Conservation (phyloP, 2,888 invertebrate species). For the Schrankia costaestrigalis region DNA sequence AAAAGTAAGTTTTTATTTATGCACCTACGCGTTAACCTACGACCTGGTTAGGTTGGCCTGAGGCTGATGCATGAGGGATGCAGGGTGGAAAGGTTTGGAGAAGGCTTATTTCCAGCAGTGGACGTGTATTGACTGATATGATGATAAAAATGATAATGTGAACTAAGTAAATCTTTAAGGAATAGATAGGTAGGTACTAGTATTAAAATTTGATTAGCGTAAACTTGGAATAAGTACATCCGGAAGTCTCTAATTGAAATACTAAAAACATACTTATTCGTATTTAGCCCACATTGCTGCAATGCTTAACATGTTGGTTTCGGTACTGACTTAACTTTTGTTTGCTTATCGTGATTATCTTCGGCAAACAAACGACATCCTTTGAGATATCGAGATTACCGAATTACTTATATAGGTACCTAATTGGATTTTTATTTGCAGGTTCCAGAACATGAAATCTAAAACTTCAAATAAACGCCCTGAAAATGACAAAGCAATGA, state of each 20-base stretch:
- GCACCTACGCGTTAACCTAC: background rate
- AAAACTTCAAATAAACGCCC: slow-evolving; percentile 52
- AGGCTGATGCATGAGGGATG: background rate
- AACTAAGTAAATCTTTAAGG: too few species aligned
- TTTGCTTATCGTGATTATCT: background rate
- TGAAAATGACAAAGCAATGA: slow-evolving; percentile 58
- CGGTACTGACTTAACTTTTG: too few species aligned
- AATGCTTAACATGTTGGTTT: background rate
- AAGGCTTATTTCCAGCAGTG: background rate
- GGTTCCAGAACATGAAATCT: slow-evolving; percentile 57
- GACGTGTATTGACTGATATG: background rate
- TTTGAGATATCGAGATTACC: background rate
- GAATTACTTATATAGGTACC: background rate
- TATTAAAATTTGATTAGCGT: too few species aligned
- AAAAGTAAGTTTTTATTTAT: slow-evolving; percentile 49
- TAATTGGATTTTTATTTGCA: slow-evolving; percentile 28
- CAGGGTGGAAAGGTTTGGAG: background rate
- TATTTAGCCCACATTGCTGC: background rate
- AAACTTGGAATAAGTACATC: too few species aligned
- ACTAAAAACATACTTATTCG: too few species aligned
- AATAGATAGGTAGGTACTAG: too few species aligned
- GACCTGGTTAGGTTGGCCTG: background rate
- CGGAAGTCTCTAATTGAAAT: too few species aligned
- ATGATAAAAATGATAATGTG: background rate
- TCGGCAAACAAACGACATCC: background rate